These are phyloP conservation scores for Stichopus horrens DNA, from an alignment of 53 echinoderm and acorn worm species.

Conservation along the genomic window DNA sequence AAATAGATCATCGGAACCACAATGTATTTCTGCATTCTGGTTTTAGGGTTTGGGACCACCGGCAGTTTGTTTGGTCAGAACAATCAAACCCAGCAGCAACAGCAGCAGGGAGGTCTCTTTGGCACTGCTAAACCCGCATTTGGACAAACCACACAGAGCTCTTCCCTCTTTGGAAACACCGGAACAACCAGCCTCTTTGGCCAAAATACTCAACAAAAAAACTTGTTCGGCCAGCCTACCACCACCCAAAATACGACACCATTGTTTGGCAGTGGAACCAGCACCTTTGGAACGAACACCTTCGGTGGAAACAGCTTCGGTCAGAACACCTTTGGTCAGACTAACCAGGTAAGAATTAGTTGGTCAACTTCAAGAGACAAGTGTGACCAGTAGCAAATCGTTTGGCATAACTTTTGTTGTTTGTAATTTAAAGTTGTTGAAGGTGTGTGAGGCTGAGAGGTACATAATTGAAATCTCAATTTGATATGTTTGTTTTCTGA, in stretches of 20 bases:
- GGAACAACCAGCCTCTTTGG: constrained; percentile 60
- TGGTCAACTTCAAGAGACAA: not conserved
- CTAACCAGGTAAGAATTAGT: constrained; percentile 57
- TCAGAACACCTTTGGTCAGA: constrained; percentile 69
- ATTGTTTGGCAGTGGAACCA: constrained; percentile 70
- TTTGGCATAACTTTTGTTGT: too few relatives aligned
- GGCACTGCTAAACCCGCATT: constrained; percentile 68
- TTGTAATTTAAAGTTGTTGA: too few relatives aligned
- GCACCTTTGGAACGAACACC: constrained; percentile 56
- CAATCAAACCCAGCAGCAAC: constrained; percentile 11
- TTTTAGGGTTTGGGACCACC: not conserved
- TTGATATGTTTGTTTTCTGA: too few relatives aligned
- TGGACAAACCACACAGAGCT: constrained; percentile 67
- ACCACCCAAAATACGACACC: constrained; percentile 62
- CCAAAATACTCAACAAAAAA: constrained; percentile 52
- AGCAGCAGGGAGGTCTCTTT: constrained; percentile 51
- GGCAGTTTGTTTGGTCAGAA: constrained; percentile 29
- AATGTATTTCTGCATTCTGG: not conserved
- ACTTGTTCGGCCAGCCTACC: constrained; percentile 75
- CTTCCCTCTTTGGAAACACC: constrained; percentile 63
- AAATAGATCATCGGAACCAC: too few relatives aligned
- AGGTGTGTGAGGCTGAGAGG: too few relatives aligned
- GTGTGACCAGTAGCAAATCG: not conserved
- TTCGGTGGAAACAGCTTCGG: constrained; percentile 68
- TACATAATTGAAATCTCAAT: too few relatives aligned